phyloP scores from a whole-genome alignment of 2,113 vertebrate genomes.

The Cardinalis cardinalis region DNA sequence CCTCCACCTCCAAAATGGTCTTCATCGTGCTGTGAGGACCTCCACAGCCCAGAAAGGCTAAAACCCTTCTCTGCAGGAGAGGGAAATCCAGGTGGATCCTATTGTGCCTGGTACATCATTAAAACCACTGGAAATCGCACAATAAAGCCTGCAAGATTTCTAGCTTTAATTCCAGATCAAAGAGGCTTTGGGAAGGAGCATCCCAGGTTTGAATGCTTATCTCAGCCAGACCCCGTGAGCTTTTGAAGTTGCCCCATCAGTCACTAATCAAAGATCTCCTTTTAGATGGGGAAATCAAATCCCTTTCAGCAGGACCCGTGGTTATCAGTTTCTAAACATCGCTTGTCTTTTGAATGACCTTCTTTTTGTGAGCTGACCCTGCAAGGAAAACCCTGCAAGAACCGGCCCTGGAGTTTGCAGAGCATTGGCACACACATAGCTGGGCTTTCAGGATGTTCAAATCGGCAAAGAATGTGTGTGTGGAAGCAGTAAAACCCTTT shows the following conservation, averaged over 20 bases:
- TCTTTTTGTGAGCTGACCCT: slow-evolving; percentile 41
- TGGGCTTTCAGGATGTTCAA: slow-evolving; percentile 24
- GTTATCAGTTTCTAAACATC: slow-evolving; percentile 56
- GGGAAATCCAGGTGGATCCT: slow-evolving; percentile 33
- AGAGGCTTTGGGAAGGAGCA: slow-evolving; percentile 41
- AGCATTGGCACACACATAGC: not conserved
- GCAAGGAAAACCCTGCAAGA: not conserved
- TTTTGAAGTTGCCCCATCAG: slow-evolving; percentile 64
- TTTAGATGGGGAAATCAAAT: slow-evolving; percentile 53
- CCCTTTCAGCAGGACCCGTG: slow-evolving; percentile 36
- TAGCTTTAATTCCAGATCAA: slow-evolving; percentile 60
- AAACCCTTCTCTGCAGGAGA: not conserved
- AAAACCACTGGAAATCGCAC: not conserved
- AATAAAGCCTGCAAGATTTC: slow-evolving; percentile 33
- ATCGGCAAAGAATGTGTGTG: slow-evolving; percentile 38
- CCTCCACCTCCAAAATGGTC: not conserved
- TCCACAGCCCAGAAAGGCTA: not conserved
- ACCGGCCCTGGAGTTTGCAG: not conserved
- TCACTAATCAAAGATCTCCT: slow-evolving; percentile 60
- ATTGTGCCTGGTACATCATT: slow-evolving; percentile 22
- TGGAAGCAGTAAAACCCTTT: slow-evolving; percentile 41
- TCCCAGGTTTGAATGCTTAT: slow-evolving; percentile 56
- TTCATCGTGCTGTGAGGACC: not conserved
- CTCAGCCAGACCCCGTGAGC: slow-evolving; percentile 21
- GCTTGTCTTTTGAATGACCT: slow-evolving; percentile 39